These are phyloP conservation scores for Pseudomyrmex concolor DNA, from an alignment of 1,140 invertebrate species.

Conservation along the genomic window DNA sequence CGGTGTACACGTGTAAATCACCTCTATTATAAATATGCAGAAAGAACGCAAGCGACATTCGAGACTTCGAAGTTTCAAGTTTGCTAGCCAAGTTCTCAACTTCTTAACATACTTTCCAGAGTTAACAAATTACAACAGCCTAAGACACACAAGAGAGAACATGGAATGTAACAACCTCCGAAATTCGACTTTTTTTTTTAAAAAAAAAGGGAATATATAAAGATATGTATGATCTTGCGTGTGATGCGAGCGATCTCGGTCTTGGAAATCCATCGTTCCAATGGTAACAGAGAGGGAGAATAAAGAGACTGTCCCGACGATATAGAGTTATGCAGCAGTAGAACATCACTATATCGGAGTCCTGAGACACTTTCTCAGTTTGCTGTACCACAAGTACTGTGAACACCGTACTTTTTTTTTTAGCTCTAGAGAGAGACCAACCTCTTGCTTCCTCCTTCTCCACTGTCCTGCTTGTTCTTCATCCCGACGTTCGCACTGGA, in stretches of 20 bases:
- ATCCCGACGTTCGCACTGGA: slow-evolving; percentile 79
- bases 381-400: slow-evolving; percentile 73
- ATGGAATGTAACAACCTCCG: slow-evolving; percentile 42
- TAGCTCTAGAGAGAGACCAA: slow-evolving; percentile 85
- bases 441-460: slow-evolving; percentile 84
- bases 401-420: slow-evolving; percentile 77
- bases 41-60: slow-evolving; percentile 34
- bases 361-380: slow-evolving; percentile 68
- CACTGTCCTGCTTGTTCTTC: slow-evolving; percentile 84
- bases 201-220: slow-evolving; percentile 82
- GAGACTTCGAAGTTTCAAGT: slow-evolving; percentile 62
- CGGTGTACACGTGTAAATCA: slow-evolving; percentile 48
- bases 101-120: slow-evolving; percentile 84
- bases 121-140: slow-evolving; percentile 81
- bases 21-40: slow-evolving; percentile 47
- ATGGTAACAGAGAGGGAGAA: slow-evolving; percentile 57
- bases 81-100: slow-evolving; percentile 84
- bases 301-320: slow-evolving; percentile 64
- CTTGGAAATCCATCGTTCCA: slow-evolving; percentile 75
- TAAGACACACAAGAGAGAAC: slow-evolving; percentile 37
- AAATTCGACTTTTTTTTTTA: slow-evolving; percentile 68
- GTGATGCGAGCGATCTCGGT: slow-evolving; percentile 75
- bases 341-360: slow-evolving; percentile 70
- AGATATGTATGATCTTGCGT: slow-evolving; percentile 79
- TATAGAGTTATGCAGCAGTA: slow-evolving; percentile 72